Evolutionary conservation across 1,140 invertebrate genomes (phyloP).

Genomic region (Cataglyphis hispanica): DNA sequence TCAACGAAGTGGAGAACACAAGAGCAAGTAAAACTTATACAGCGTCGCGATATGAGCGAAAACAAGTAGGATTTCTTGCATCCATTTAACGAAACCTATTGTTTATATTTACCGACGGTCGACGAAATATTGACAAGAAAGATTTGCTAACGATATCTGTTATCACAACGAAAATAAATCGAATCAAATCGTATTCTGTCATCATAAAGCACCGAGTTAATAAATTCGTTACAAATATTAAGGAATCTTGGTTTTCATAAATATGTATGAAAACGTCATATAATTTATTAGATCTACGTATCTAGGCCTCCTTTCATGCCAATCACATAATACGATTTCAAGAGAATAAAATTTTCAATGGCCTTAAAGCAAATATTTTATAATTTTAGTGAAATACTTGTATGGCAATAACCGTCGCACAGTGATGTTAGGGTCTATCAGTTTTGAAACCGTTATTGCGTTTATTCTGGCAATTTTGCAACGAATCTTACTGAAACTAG

Average conservation of each 20-base stretch:
- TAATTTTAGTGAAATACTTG: not conserved
- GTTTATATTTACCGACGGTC: slow-evolving; percentile 67
- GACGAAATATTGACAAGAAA: slow-evolving; percentile 3
- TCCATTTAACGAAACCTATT: not conserved
- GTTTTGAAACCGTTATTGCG: not conserved
- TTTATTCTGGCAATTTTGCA: not conserved
- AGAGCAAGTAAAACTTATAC: slow-evolving; percentile 24
- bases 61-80: not conserved
- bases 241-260: slow-evolving; percentile 55
- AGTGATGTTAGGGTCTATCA: slow-evolving; percentile 57
- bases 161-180: slow-evolving; percentile 67
- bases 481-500: not conserved
- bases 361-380: not conserved
- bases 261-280: slow-evolving; percentile 75
- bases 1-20: slow-evolving; percentile 47
- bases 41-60: not conserved
- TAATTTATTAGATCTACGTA: not conserved
- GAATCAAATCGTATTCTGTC: not conserved
- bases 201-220: not conserved
- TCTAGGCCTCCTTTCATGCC: not conserved
- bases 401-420: slow-evolving; percentile 45
- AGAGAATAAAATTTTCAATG: not conserved
- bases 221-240: not conserved
- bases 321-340: not conserved
- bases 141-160: not conserved